Base-by-base conservation (phyloP, 1,140 invertebrate species). In the Vanessa atalanta region DNA sequence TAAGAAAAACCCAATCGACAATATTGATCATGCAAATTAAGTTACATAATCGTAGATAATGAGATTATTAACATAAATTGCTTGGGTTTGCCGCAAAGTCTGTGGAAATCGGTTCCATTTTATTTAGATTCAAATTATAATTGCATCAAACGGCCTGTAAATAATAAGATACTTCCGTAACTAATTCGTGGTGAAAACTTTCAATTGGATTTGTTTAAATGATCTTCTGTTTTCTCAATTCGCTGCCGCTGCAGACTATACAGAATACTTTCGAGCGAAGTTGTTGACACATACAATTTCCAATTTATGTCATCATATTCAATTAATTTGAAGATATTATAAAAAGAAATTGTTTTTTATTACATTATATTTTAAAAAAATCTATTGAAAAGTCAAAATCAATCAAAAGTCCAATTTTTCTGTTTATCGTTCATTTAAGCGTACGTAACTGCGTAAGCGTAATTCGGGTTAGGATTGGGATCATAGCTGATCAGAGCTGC, bases 1-100 rank as follows among this genome's bases (percentile, higher is more conserved):
- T 31, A 12, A 61, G 31, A 37, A 37, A 14, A 37, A 61, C 26
- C 1, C 47, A 20, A 16, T 65, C 47, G 23, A 67, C 50, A 16
- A 7, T 37, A 53, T 14, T 3, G n/a, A 43, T 43, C 15, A 23
- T 55, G 26, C 53, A 31, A 11, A 11, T 43, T 15, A 26, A 8
- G 53, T 47, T 69, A 47, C 66, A 60, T 47, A 57, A 60, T 47
- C 66, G 66, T 69, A 9, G 8, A 69, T 69, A 69, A 69, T 69
- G 66, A 31, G 47, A 57, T 57, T 69, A 60, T 69, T 47, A 68
- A 69, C n/a, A 23, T 47, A 47, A 69, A 60, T 69, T 57, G 43
- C 23, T 65, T 7, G 16, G n/a, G 20, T 47, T 69, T n/a, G 53
- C n/a, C 66, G 43, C 57, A 60, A 69, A n/a, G 9, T 23, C 26